Conservation (phyloP, 2,888 invertebrate genomes). For the Troilus luridus region DNA sequence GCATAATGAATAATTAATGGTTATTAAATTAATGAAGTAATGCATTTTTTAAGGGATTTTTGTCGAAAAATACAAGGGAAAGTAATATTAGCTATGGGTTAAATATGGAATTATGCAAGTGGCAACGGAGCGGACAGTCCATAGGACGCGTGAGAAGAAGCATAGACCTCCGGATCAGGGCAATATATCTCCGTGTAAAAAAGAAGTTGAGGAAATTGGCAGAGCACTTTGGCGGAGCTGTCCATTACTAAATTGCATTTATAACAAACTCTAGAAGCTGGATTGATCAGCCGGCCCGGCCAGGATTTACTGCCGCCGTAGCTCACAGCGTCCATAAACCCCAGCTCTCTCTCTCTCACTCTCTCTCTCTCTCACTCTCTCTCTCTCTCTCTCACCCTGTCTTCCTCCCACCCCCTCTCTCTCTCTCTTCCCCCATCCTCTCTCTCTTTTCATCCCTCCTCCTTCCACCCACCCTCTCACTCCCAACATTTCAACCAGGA, state of each 20-base stretch:
- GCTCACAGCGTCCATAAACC: background rate
- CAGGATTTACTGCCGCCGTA: background rate
- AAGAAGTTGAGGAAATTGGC: conserved; percentile 24
- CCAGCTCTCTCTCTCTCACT: background rate
- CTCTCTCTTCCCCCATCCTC: background rate
- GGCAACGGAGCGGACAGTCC: background rate
- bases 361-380: background rate
- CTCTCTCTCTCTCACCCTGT: background rate
- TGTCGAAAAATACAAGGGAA: background rate
- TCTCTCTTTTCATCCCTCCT: background rate
- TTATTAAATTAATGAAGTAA: no score
- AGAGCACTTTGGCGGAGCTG: background rate
- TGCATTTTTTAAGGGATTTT: no score
- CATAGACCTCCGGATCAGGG: background rate
- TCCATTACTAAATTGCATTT: conserved; percentile 36
- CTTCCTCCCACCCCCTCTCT: background rate
- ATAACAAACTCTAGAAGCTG: conserved; percentile 20
- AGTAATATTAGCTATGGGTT: background rate
- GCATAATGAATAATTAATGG: no score
- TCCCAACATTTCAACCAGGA: background rate
- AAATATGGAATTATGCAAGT: background rate
- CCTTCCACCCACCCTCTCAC: background rate
- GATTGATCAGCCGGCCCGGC: background rate
- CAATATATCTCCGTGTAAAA: conserved; percentile 10
- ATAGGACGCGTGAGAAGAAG: background rate